Evolutionary conservation across 2,888 invertebrate species (phyloP), one percentile per base, ranked within the genome.

Genomic region (Drosophila vallismaia): DNA sequence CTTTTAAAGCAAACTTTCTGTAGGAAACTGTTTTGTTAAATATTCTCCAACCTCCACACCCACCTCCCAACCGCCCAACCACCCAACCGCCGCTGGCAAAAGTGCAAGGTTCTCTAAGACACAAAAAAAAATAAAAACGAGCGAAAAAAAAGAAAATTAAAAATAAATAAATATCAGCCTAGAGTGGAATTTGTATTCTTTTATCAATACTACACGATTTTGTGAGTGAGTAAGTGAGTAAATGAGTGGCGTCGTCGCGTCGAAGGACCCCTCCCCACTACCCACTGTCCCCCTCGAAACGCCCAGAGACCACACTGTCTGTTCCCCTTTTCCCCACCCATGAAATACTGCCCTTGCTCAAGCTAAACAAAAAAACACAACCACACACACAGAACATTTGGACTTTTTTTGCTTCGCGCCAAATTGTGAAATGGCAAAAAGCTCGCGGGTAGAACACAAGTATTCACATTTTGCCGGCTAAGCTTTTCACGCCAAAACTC

Each of bases 341-440:
- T 19, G 19, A 24, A n/a, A 9, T n/a, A 24, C 36, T 19, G 36
- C 50, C 24, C 36, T 24, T 51, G 51, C 38, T 24, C 44, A 44
- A 44, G 19, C n/a, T 14, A 42, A 12, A 10, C 7, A 19, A 6
- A 12, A n/a, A 45, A 38, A 45, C 8, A 45, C 33, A 12, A 36
- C 8, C 14, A 40, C 14, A 50, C 12, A 28, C 28, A 4, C 28
- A 5, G 31, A 31, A 26, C 14, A 6, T 33, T 46, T 33, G 19
- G 29, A 29, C 38, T 46, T 45, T 28, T 42, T 46, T 12, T 33
- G 36, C 36, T 48, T 67, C 38, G 64, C 66, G 66, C 31, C 36
- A 67, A 64, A 64, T 67, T 67, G 64, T 64, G 64, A 64, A 64
- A 67, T 46, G 52, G 40, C 0, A 12, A 48, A 46, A 66, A 55